Evolutionary conservation across 2,888 invertebrate species (phyloP), one percentile per base, ranked within the genome.

Genomic region (Noctuana brunneofusca): DNA sequence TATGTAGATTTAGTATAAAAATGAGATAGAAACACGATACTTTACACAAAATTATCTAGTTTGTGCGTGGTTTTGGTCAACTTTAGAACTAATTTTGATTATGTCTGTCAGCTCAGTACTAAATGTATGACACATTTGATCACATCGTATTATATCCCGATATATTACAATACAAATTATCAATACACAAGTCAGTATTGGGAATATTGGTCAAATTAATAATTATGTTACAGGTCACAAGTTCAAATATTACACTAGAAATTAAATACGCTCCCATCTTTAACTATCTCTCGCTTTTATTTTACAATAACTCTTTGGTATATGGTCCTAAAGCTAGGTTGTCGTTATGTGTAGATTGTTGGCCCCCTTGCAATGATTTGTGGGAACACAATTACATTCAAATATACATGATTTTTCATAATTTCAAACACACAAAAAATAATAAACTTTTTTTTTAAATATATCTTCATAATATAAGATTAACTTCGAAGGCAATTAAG

Each of bases 271-370:
- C 76, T 76, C 76, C 76, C 75, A 71, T 73, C 83, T 84, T 80
- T 74, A 72, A 69, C 79, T 83, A 86, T 80, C 78, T 73, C 80
- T 82, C 81, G 79, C 78, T 86, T 83, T 79, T 83, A 89, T 87
- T 89, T 83, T 90, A 89, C 89, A 89, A 84, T 86, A 85, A 86
- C 81, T 91, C 90, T 91, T 91, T 91, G 90, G 90, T 91, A 88
- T 87, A 84, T 81, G 86, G 86, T 83, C 87, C 88, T 89, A 84
- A 84, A 82, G 86, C 88, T 90, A 91, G 75, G 71, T 80, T 84
- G 82, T 84, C 81, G 83, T 81, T 85, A 86, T 81, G 84, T 74
- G 75, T 79, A 76, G 74, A 75, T 76, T 71, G 66, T 75, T 74
- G 78, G 80, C 83, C 76, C 85, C 85, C 85, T 84, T 85, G 83